phyloP scores from a whole-genome alignment of 1,140 invertebrate species.

The Trichonephila inaurata region DNA sequence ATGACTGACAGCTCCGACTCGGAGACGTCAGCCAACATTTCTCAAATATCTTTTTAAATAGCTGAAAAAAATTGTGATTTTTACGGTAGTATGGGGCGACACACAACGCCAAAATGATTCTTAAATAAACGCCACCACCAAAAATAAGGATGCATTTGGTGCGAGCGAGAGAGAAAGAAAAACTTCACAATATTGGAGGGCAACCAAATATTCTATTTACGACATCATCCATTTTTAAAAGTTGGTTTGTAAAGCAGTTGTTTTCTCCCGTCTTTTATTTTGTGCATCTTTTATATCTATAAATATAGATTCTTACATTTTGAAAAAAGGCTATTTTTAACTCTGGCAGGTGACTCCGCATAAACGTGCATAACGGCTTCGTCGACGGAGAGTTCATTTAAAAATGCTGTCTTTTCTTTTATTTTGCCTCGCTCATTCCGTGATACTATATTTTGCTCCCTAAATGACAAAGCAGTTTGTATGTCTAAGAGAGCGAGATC shows the following conservation, averaged over 20 bases:
- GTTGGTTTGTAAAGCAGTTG: conserved; percentile 74
- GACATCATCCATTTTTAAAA: conserved; percentile 73
- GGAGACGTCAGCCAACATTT: not conserved
- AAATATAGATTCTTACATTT: conserved; percentile 73
- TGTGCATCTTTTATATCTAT: conserved; percentile 74
- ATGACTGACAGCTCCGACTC: not conserved
- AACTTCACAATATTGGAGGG: conserved; percentile 63
- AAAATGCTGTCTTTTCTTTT: conserved; percentile 33
- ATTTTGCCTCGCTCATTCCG: not conserved
- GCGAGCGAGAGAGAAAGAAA: conserved; percentile 15
- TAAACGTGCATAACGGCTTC: conserved; percentile 69
- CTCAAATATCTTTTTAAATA: not conserved
- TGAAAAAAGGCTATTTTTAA: conserved; percentile 65
- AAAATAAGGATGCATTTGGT: conserved; percentile 57
- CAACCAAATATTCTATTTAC: conserved; percentile 75
- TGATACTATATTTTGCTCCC: conserved; percentile 36
- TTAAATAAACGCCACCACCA: conserved; percentile 57
- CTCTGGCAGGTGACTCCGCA: conserved; percentile 52
- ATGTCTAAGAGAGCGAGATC: conserved; percentile 3
- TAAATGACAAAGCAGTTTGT: conserved; percentile 56
- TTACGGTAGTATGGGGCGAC: not conserved
- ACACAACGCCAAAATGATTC: conserved; percentile 63
- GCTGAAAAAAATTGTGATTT: not conserved
- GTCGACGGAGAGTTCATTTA: conserved; percentile 47
- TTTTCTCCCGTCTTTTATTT: conserved; percentile 64